phyloP scores from a whole-genome alignment of 2,113 vertebrate genomes.

The Galemys pyrenaicus region DNA sequence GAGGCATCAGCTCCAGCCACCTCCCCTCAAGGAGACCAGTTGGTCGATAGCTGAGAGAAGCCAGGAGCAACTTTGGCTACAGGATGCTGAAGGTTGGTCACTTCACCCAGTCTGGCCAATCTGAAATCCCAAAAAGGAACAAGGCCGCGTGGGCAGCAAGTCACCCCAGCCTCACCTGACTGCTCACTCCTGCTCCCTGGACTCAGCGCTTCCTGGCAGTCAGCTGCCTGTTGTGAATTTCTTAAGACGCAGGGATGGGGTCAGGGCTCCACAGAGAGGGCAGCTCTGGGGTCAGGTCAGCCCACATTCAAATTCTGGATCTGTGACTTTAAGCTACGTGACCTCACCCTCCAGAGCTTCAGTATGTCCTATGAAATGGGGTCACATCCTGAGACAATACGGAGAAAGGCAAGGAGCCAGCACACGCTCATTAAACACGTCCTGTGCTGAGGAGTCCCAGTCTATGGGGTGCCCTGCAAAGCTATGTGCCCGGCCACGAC shows the following conservation, averaged over 20 bases:
- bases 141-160: no score
- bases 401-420: background rate
- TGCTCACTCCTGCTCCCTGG: no score
- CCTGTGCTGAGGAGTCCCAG: no score
- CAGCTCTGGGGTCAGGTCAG: background rate
- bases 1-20: background rate
- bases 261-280: background rate
- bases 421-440: no score
- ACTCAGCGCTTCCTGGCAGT: background rate
- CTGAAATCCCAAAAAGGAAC: background rate
- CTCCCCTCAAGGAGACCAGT: background rate
- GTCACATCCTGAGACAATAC: background rate
- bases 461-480: no score
- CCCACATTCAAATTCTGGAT: background rate
- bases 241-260: rapidly evolving
- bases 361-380: background rate
- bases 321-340: background rate
- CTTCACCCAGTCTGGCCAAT: no score
- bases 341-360: background rate
- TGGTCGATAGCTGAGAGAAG: background rate
- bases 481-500: background rate
- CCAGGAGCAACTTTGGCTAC: background rate
- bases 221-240: background rate
- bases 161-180: no score
- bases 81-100: background rate